Percentiles rank a stretch among this genome's conserved stretches.
phyloP scores from a whole-genome alignment of 2,113 vertebrate species.

The Spheniscus mendiculus region DNA sequence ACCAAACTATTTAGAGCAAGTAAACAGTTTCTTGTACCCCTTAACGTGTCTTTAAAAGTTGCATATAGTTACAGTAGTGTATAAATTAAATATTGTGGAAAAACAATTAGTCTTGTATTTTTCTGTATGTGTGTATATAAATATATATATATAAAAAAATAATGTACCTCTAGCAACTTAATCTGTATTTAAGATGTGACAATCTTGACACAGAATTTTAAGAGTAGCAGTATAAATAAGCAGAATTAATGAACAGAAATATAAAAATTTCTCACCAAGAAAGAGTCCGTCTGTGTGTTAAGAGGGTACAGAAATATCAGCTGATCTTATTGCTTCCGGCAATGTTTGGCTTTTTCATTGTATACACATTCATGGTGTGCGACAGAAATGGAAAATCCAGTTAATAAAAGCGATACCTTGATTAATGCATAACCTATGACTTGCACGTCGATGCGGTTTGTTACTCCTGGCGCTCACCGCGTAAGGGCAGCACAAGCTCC shows the following conservation, averaged over 20 bases:
- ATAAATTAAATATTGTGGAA: slow-evolving; percentile 91
- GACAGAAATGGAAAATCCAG: slow-evolving; percentile 66
- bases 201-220: slow-evolving; percentile 77
- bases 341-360: slow-evolving; percentile 71
- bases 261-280: slow-evolving; percentile 40
- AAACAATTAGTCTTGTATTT: slow-evolving; percentile 84
- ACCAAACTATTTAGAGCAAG: slow-evolving; percentile 88
- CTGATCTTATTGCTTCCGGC: slow-evolving; percentile 66
- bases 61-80: slow-evolving; percentile 92
- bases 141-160: slow-evolving; percentile 73
- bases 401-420: slow-evolving; percentile 77
- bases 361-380: slow-evolving; percentile 71
- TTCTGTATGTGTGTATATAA: slow-evolving; percentile 83
- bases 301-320: slow-evolving; percentile 67
- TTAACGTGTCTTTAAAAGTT: slow-evolving; percentile 83
- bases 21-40: slow-evolving; percentile 78
- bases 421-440: slow-evolving; percentile 17
- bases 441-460: neutral
- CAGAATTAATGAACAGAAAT: slow-evolving; percentile 42
- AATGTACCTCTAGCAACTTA: slow-evolving; percentile 79
- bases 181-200: slow-evolving; percentile 82
- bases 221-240: slow-evolving; percentile 67
- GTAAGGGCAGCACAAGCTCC: neutral
- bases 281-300: slow-evolving; percentile 27
- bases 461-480: neutral